A percentile compares a stretch with the other conserved stretches of the same genome.
These are phyloP conservation scores for Thalassophryne amazonica DNA, from an alignment of 2,797 vertebrate genomes.

Conservation along the genomic window DNA sequence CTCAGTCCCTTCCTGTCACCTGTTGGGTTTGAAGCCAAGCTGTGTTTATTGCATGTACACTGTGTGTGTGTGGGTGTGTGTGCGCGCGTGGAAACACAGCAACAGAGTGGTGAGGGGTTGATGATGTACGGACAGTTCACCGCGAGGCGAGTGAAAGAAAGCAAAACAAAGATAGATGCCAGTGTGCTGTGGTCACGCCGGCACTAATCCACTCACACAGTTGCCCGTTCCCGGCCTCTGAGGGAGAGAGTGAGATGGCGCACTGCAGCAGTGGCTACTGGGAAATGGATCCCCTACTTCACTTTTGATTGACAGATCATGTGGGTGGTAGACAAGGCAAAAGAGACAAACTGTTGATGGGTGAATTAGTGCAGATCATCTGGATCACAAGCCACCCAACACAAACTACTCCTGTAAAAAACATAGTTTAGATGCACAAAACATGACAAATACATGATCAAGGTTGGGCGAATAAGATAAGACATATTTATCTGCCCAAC, in stretches of 20 bases:
- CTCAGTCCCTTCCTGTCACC: too few species aligned
- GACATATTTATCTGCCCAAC: too few species aligned
- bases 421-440: too few species aligned
- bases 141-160: slow-evolving; percentile 27
- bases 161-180: slow-evolving; percentile 64
- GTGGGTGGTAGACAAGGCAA: slow-evolving; percentile 1
- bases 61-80: slow-evolving; percentile 5
- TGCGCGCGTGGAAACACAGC: slow-evolving; percentile 44
- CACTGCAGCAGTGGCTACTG: too few species aligned
- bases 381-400: too few species aligned
- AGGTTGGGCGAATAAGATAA: too few species aligned
- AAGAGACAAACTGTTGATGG: not conserved
- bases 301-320: not conserved
- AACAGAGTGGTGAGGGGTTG: slow-evolving; percentile 19
- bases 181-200: slow-evolving; percentile 64
- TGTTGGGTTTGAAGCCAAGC: slow-evolving; percentile 24
- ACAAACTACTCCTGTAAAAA: too few species aligned
- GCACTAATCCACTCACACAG: slow-evolving; percentile 65
- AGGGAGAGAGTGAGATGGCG: not conserved
- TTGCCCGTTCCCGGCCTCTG: slow-evolving; percentile 30
- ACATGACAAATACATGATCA: too few species aligned
- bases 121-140: slow-evolving; percentile 44
- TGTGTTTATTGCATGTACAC: not conserved
- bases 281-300: slow-evolving; percentile 14
- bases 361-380: not conserved